Conservation (phyloP, 1,140 invertebrate species). For the Drosophila tristis region DNA sequence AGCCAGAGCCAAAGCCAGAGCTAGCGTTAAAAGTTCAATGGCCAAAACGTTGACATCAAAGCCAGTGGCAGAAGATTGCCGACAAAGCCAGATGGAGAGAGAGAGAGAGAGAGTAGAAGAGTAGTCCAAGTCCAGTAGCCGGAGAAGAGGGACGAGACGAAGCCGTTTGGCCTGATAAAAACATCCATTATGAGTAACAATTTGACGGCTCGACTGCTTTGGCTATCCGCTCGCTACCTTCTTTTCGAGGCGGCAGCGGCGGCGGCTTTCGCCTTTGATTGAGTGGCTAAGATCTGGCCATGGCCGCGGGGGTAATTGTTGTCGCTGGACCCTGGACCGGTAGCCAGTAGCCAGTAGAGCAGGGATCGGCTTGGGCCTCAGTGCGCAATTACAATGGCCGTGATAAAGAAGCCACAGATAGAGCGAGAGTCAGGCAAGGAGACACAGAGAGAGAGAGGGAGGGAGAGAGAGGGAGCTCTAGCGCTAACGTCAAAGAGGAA, state of each 20-base stretch:
- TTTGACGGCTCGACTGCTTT: slow-evolving; percentile 75
- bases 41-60: slow-evolving; percentile 74
- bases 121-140: slow-evolving; percentile 75
- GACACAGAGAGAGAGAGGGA: slow-evolving; percentile 9
- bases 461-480: slow-evolving; percentile 44
- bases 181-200: slow-evolving; percentile 83
- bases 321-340: slow-evolving; percentile 48
- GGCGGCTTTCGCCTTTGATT: slow-evolving; percentile 71
- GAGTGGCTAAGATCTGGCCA: slow-evolving; percentile 51
- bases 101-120: slow-evolving; percentile 14
- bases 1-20: slow-evolving; percentile 21
- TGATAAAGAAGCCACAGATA: slow-evolving; percentile 44
- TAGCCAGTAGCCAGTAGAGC: slow-evolving; percentile 16
- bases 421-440: slow-evolving; percentile 1
- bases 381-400: slow-evolving; percentile 77
- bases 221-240: slow-evolving; percentile 57
- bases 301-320: slow-evolving; percentile 78
- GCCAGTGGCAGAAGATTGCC: slow-evolving; percentile 49
- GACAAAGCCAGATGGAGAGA: slow-evolving; percentile 39
- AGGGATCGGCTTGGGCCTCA: slow-evolving; percentile 46
- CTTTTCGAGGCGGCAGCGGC: slow-evolving; percentile 47
- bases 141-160: slow-evolving; percentile 39
- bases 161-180: slow-evolving; percentile 80
- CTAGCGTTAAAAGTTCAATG: slow-evolving; percentile 57
- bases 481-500: slow-evolving; percentile 79